These are phyloP conservation scores for Stenoptilia bipunctidactyla DNA, from an alignment of 2,888 invertebrate genomes.

Conservation along the genomic window DNA sequence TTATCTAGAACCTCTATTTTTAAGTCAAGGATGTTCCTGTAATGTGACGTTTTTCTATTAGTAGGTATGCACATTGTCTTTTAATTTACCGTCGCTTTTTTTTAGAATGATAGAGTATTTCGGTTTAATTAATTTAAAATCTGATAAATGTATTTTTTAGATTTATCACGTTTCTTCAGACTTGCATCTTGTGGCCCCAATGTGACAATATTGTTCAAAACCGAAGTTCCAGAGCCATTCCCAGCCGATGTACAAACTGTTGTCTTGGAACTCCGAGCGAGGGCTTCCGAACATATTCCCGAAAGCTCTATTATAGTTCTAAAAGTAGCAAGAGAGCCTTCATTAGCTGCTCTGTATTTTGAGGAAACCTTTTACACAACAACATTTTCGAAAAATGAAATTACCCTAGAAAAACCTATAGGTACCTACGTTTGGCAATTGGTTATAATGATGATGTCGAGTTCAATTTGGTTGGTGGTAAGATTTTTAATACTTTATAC, in stretches of 20 bases:
- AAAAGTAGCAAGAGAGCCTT: conserved; percentile 12
- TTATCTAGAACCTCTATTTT: conserved; percentile 18
- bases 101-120: too few relatives aligned
- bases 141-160: too few relatives aligned
- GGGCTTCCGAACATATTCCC: conserved; percentile 13
- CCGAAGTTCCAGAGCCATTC: not conserved
- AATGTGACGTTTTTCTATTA: conserved; percentile 18
- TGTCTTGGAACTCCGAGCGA: conserved; percentile 19
- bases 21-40: conserved; percentile 20
- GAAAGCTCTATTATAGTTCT: conserved; percentile 19
- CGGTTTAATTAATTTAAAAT: too few relatives aligned
- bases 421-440: conserved; percentile 15
- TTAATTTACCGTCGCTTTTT: too few relatives aligned
- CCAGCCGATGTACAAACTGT: conserved; percentile 11
- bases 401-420: conserved; percentile 19
- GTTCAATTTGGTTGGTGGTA: conserved; percentile 26
- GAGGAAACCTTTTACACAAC: conserved; percentile 23
- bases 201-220: too few relatives aligned
- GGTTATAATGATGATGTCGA: conserved; percentile 21
- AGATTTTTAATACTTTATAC: too few relatives aligned
- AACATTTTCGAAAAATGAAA: conserved; percentile 15
- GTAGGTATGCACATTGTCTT: not conserved
- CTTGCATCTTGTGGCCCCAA: too few relatives aligned
- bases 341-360: conserved; percentile 15
- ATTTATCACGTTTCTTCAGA: too few relatives aligned